Evolutionary conservation across 2,888 invertebrate genomes (phyloP), one percentile per base, ranked within the genome.

Genomic region (Tetragnatha montana): DNA sequence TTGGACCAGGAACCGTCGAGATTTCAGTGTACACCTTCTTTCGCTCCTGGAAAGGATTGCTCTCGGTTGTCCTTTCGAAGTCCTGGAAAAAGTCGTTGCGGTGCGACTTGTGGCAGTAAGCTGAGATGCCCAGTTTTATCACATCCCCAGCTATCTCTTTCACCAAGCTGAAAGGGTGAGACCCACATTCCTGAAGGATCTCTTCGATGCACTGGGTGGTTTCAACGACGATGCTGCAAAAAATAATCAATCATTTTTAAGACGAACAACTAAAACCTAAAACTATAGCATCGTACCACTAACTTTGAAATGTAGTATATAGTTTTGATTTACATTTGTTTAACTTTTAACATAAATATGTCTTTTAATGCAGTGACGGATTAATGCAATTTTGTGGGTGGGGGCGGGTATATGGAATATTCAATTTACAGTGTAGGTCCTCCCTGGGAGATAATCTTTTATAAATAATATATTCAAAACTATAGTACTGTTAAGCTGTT

Each of bases 201-300:
- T 90, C 87, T 68, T 90, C 89, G 10, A 90, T 73, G 47, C 89
- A 90, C 19, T 90, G 89, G 21, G 86, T 79, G n/a, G 86, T 82
- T 6, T 90, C 86, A 0, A 82, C 81, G 2, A 86, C 73, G 22
- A 89, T 89, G 51, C 89, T 89, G 22, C 6, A 85, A 21, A 8
- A 69, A 73, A 73, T 19, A 17, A 78, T 60, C 10, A 71, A 12
- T 14, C 17, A 0, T 8, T 49, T 35, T 7, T 12, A 19, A 73
- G 14, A 19, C 12, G 73, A 14, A 12, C 8, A 69, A n/a, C 73
- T 8, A 19, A 21, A 73, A 21, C 14, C 73, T 8, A 19, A 21
- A 73, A 21, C 14, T 19, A n/a, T n/a, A 73, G n/a, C 19, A 71
- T 21, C n/a, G 1, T n/a, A 71, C 10, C 35, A n/a, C 19, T 21